These are phyloP conservation scores for Dasyornis broadbenti DNA, from an alignment of 2,113 vertebrate genomes.

Conservation along the genomic window DNA sequence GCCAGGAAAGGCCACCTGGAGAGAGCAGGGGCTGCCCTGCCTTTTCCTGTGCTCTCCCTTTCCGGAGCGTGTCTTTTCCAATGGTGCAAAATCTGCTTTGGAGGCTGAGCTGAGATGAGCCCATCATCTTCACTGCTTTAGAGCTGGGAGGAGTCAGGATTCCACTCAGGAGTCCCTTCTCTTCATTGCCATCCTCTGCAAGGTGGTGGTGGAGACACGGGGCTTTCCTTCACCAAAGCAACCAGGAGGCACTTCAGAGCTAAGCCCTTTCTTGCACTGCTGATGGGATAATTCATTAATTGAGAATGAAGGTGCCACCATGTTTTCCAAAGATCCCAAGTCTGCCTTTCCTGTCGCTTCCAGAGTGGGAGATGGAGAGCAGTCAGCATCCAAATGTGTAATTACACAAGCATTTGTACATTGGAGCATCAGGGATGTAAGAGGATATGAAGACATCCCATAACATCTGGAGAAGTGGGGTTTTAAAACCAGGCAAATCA, in stretches of 20 bases:
- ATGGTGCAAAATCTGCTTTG: not conserved
- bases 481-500: not conserved
- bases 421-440: fast-evolving
- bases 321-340: not conserved
- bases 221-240: not conserved
- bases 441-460: not conserved
- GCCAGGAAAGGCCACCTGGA: not conserved
- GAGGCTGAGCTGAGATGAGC: not conserved
- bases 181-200: not conserved
- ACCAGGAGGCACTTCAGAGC: not conserved
- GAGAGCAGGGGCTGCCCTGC: not conserved
- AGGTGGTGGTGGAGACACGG: fast-evolving
- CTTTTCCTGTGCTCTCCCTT: not conserved
- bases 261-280: not conserved
- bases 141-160: not conserved
- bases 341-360: not conserved
- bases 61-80: not conserved
- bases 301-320: not conserved
- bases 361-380: not conserved
- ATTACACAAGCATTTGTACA: not conserved
- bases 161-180: not conserved
- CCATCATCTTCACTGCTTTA: not conserved
- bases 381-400: not conserved
- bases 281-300: not conserved
- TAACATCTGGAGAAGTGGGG: not conserved